These are phyloP conservation scores for Hipparchia sbordonii DNA, from an alignment of 2,888 invertebrate genomes.

Conservation along the genomic window DNA sequence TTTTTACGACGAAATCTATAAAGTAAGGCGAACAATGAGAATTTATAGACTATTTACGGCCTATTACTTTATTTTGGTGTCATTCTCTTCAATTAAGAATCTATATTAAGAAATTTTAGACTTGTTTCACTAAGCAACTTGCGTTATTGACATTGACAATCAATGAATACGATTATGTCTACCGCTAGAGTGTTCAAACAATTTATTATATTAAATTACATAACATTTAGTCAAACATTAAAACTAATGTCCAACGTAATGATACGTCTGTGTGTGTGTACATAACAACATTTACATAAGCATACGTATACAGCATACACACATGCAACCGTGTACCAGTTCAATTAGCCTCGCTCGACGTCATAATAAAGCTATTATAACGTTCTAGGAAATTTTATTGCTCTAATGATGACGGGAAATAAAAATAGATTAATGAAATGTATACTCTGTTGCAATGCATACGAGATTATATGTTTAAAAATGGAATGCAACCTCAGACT, in stretches of 20 bases:
- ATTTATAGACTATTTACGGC: not conserved
- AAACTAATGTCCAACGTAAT: constrained; percentile 15
- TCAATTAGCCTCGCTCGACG: constrained; percentile 38
- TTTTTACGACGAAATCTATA: not conserved
- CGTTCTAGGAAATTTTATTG: constrained; percentile 39
- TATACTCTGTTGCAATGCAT: constrained; percentile 7
- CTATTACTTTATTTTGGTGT: not conserved
- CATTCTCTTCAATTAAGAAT: not conserved
- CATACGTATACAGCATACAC: not conserved
- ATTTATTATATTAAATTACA: not conserved
- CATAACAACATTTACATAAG: constrained; percentile 4
- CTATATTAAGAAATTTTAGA: not conserved
- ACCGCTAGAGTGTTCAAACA: not conserved
- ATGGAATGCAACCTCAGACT: constrained; percentile 4
- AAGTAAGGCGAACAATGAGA: not conserved
- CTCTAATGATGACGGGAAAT: constrained; percentile 32
- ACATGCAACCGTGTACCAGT: constrained; percentile 31
- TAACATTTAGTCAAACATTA: not conserved
- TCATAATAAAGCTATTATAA: constrained; percentile 38
- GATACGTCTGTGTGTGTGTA: not conserved
- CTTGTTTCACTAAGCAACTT: not conserved
- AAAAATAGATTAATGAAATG: constrained; percentile 28
- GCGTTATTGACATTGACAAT: constrained; percentile 15
- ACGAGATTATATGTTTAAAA: constrained; percentile 3
- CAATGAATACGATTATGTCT: not conserved